Percentiles rank a stretch among this genome's conserved stretches.
Conservation (phyloP, 1,140 invertebrate genomes). For the Anastrepha ludens region DNA sequence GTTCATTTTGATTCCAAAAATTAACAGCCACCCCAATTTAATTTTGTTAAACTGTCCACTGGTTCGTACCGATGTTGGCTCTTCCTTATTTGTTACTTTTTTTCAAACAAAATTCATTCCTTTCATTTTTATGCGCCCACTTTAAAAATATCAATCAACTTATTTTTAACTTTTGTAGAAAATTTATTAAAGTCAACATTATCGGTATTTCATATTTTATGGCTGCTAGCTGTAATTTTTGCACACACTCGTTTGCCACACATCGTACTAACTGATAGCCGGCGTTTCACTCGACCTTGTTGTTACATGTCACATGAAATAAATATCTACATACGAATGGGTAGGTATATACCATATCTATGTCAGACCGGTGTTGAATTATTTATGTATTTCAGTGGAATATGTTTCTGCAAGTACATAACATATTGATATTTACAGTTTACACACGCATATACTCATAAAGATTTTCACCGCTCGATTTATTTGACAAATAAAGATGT, state of each 20-base stretch:
- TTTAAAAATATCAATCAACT: not conserved
- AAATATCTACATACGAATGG: not conserved
- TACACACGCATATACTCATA: no score
- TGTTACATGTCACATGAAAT: no score
- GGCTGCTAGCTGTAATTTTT: not conserved
- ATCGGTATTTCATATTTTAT: not conserved
- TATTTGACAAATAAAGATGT: conserved; percentile 29
- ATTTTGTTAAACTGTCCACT: no score
- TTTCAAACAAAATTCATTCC: no score
- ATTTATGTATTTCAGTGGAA: no score
- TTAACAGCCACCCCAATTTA: no score
- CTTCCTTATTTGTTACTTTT: no score
- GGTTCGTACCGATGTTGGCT: no score
- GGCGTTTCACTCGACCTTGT: not conserved
- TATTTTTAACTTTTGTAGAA: not conserved
- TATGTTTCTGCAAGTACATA: no score
- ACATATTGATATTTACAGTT: no score
- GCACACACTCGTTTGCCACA: not conserved
- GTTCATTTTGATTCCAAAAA: no score
- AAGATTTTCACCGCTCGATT: not conserved
- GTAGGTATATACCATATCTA: not conserved
- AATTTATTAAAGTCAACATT: not conserved
- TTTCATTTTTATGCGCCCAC: no score
- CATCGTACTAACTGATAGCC: not conserved
- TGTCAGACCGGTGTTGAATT: not conserved